A percentile compares a stretch with the other conserved stretches of the same genome.
These are phyloP conservation scores for Sebastes vulpes DNA, from an alignment of 2,797 vertebrate genomes.

Conservation along the genomic window DNA sequence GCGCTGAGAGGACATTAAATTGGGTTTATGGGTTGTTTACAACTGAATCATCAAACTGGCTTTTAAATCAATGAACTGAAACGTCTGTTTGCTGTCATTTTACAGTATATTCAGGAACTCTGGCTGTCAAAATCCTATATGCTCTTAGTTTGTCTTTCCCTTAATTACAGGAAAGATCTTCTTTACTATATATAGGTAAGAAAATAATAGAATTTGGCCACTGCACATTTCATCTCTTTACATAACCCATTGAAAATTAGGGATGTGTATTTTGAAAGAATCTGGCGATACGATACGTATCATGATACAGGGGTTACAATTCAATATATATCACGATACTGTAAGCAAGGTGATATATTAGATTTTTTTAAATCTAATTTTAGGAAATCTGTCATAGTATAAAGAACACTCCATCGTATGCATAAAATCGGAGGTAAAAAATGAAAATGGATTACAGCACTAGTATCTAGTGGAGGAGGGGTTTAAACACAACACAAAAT, in stretches of 20 bases:
- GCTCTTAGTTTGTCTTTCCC: neutral
- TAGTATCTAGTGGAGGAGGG: no score
- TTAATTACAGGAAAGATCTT: neutral
- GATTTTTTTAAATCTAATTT: no score
- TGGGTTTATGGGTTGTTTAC: neutral
- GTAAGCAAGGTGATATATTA: no score
- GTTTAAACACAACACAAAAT: no score
- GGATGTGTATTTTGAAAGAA: no score
- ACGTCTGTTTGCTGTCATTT: neutral
- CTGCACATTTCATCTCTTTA: neutral
- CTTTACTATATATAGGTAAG: neutral
- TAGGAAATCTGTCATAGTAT: no score
- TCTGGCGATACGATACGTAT: no score
- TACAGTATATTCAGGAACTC: neutral
- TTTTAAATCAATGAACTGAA: neutral
- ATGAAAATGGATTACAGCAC: no score
- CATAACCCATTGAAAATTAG: no score
- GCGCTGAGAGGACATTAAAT: neutral
- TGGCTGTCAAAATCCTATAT: neutral
- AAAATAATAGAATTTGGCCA: neutral
- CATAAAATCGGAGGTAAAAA: no score
- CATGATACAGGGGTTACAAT: no score
- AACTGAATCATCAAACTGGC: neutral
- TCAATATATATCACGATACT: accelerated
- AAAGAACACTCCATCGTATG: no score